Evolutionary conservation across 2,113 vertebrate genomes (phyloP).

Genomic region (Pagrus major): DNA sequence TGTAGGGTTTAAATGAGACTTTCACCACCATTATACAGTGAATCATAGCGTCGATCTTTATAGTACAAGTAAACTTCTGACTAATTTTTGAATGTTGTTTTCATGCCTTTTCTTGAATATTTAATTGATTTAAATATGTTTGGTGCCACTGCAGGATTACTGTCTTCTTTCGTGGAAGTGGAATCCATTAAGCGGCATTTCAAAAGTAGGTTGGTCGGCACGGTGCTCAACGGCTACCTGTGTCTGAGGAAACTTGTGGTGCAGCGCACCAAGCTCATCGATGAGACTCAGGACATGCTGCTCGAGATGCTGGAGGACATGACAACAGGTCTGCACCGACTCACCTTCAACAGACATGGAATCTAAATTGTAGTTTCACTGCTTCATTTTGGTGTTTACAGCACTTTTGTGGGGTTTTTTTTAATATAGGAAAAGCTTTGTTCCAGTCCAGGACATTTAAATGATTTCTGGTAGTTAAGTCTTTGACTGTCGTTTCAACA

Average conservation of each 20-base stretch:
- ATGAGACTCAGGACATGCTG: constrained; percentile 99
- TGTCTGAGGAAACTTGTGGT: constrained; percentile 97
- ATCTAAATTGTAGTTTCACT: not conserved
- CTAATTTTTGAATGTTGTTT: not conserved
- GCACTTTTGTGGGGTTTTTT: not conserved
- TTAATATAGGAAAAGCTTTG: not conserved
- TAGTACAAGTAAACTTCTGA: not conserved
- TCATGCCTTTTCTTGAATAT: not conserved
- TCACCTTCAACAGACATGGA: not conserved
- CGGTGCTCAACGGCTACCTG: constrained; percentile 96
- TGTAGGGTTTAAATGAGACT: not conserved
- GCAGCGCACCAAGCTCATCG: constrained; percentile 98
- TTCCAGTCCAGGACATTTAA: not conserved
- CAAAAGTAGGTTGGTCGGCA: constrained; percentile 96
- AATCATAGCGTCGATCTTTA: not conserved
- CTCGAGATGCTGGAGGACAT: constrained; percentile 99
- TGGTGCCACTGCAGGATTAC: constrained; percentile 84
- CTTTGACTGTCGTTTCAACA: not conserved
- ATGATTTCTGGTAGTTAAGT: not conserved
- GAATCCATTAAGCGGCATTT: constrained; percentile 99
- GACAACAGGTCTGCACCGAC: constrained; percentile 91
- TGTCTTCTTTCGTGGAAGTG: constrained; percentile 98
- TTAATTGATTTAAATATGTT: not conserved
- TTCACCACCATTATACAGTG: not conserved
- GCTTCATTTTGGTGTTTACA: not conserved